Conservation (phyloP, 1,140 invertebrate species). For the Ceratina japonica region DNA sequence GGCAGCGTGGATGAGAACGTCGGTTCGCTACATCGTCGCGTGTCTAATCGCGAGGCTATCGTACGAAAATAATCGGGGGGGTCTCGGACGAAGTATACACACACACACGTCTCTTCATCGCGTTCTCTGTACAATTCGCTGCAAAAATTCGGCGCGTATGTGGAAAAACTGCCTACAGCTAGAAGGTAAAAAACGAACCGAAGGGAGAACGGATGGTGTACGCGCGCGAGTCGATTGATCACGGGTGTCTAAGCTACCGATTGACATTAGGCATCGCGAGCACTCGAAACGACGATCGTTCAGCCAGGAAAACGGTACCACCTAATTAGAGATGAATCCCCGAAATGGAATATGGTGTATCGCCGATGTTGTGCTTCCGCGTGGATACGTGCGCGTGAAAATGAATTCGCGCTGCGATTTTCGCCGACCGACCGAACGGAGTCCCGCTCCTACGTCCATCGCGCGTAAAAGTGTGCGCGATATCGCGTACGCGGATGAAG, state of each 20-base stretch:
- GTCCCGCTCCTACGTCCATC: not conserved
- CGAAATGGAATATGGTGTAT: not conserved
- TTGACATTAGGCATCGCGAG: constrained; percentile 40
- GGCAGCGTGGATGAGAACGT: constrained; percentile 7
- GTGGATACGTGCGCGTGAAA: not conserved
- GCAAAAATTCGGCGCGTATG: constrained; percentile 3
- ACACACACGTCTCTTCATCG: not conserved
- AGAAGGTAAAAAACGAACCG: constrained; percentile 36
- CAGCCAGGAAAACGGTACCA: no score
- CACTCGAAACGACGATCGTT: constrained; percentile 19
- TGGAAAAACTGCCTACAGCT: constrained; percentile 19
- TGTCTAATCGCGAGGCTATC: constrained; percentile 27
- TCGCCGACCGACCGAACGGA: constrained; percentile 3
- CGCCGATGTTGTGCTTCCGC: constrained; percentile 3
- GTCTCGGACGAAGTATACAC: constrained; percentile 18
- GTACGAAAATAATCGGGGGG: constrained; percentile 43
- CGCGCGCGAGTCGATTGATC: constrained; percentile 13
- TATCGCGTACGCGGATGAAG: constrained; percentile 22
- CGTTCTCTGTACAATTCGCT: constrained; percentile 29
- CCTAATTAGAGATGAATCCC: no score
- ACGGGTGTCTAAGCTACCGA: constrained; percentile 32
- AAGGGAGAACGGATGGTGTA: constrained; percentile 26
- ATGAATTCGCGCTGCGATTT: not conserved
- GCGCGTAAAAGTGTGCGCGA: constrained; percentile 36
- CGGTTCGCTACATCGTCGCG: constrained; percentile 30